Evolutionary conservation across 35 echinoderm and acorn worm species (phyloP), one percentile per base, ranked within the genome.

Genomic region (Eucidaris tribuloides): DNA sequence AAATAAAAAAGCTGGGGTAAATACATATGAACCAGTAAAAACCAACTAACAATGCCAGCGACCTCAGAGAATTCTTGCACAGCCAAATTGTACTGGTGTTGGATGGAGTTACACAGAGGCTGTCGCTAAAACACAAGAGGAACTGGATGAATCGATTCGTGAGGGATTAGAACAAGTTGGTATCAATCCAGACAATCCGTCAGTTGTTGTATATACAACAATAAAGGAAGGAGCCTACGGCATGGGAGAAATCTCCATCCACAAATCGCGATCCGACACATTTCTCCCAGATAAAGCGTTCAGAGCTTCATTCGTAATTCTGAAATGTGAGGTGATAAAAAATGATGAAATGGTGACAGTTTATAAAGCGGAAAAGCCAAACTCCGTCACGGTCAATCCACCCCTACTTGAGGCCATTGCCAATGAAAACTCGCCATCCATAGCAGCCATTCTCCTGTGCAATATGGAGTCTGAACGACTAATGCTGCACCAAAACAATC

Each of bases 201-300:
- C 25, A 15, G 3, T 70, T 15, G 9, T 70, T 34, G 9, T 52
- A 52, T 0, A 70, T 25, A 29, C 30, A 5, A 70, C 64, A 29
- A 70, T 33, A 25, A 29, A 70, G 38, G 64, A 70, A 18, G 30
- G 64, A 24, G 80, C 79, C 2, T 65, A 77, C 64, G 79, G 88
- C 5, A 90, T 90, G 88, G 88, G 81, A 18, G 81, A 84, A 5
- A 45, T 83, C 7, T 58, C 88, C 9, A 29, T 84, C 0, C 52
- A 46, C 35, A 84, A 83, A 34, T 45, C 15, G 24, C 33, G 17
- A 20, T 23, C 80, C 2, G 66, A 90, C n/a, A 19, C 24, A 15
- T 41, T 78, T 2, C 45, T 90, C 13, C 80, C 88, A 60, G 88
- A 83, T 58, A 90, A 90, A 13, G 88, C 80, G 2, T 90, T 90